phyloP scores from a whole-genome alignment of 2,888 invertebrate species.

The Eupithecia pulchellata region DNA sequence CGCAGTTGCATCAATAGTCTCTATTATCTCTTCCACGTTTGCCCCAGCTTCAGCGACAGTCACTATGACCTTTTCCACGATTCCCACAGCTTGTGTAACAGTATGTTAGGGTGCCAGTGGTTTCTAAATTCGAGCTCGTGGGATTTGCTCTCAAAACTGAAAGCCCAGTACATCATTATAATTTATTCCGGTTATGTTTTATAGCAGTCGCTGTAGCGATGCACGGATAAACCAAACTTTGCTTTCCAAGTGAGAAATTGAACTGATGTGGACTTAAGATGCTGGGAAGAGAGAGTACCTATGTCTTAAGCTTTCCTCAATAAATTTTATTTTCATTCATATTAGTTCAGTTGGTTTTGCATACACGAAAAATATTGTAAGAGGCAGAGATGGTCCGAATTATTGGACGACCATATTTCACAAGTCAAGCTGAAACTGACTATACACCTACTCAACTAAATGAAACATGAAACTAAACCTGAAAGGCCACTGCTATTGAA shows the following conservation, averaged over 20 bases:
- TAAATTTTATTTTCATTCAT: not conserved
- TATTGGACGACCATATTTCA: not conserved
- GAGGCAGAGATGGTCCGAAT: not conserved
- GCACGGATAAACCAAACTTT: conserved; percentile 41
- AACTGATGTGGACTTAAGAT: conserved; percentile 27
- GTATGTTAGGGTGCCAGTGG: conserved; percentile 16
- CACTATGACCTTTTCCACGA: conserved; percentile 12
- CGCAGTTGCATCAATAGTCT: conserved; percentile 25
- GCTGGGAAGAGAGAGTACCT: not conserved
- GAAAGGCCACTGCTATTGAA: conserved; percentile 12
- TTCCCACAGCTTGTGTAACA: conserved; percentile 9
- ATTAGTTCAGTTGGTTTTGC: not conserved
- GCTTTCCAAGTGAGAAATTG: conserved; percentile 37
- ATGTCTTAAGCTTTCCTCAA: not conserved
- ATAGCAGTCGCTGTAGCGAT: conserved; percentile 56
- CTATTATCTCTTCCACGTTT: conserved; percentile 29
- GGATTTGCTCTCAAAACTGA: conserved; percentile 52
- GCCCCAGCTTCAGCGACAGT: conserved; percentile 42
- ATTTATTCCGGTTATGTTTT: conserved; percentile 60
- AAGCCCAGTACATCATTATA: conserved; percentile 54
- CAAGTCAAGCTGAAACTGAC: not conserved
- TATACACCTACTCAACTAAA: not conserved
- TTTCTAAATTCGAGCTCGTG: conserved; percentile 62
- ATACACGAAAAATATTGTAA: not conserved
- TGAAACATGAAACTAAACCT: not conserved